Conservation (phyloP, 1,140 invertebrate genomes). For the Penaeus japonicus region DNA sequence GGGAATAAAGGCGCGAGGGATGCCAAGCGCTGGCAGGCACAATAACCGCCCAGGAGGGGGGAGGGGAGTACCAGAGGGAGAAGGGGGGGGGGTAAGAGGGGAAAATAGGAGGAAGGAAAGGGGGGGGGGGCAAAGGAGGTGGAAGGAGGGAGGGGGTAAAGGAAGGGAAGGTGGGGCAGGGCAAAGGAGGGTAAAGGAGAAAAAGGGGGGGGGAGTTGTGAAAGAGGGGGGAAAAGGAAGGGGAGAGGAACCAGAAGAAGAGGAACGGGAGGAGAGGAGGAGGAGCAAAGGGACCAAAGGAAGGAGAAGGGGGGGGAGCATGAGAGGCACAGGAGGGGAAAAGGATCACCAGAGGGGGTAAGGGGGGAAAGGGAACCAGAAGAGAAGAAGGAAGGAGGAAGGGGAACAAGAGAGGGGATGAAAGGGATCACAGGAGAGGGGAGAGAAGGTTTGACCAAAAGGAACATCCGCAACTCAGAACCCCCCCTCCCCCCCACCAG, state of each 20-base stretch:
- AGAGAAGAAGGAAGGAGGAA: not conserved
- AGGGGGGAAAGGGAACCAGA: not conserved
- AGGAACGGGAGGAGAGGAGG: not conserved
- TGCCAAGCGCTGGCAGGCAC: not conserved
- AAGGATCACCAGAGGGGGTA: not conserved
- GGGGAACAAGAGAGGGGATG: not conserved
- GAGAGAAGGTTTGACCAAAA: not conserved
- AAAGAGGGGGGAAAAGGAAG: not conserved
- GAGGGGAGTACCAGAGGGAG: not conserved
- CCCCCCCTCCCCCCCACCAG: not conserved
- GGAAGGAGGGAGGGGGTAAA: not conserved
- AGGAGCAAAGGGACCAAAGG: not conserved
- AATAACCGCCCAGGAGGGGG: not conserved
- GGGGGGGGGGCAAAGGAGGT: not conserved
- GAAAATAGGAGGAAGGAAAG: not conserved
- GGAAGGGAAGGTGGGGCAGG: not conserved
- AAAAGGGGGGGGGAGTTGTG: not conserved
- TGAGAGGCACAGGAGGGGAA: not conserved
- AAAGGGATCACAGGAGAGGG: not conserved
- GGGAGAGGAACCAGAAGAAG: not conserved
- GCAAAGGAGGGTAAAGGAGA: not conserved
- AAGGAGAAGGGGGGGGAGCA: not conserved
- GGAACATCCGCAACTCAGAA: not conserved
- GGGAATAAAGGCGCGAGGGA: too few species aligned
- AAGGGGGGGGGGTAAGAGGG: not conserved